phyloP scores from a whole-genome alignment of 2,113 vertebrate genomes.

The Lagopus leucura region DNA sequence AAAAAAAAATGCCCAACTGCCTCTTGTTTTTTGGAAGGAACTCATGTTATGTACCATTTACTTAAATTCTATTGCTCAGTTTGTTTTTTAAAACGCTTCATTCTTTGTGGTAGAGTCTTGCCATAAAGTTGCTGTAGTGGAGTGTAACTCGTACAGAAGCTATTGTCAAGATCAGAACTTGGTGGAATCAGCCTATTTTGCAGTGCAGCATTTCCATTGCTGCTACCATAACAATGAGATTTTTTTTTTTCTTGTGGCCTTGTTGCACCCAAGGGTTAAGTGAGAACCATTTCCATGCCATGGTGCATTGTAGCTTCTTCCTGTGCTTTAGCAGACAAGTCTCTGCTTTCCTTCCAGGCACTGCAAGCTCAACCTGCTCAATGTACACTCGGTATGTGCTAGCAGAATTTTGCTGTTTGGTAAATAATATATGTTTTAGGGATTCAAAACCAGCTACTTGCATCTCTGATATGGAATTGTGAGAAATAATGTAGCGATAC shows the following conservation, averaged over 20 bases:
- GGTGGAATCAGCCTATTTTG: neutral
- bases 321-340: neutral
- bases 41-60: neutral
- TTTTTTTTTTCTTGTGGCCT: neutral
- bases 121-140: neutral
- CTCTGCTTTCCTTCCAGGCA: neutral
- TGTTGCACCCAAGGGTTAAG: neutral
- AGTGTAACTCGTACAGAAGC: neutral
- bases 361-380: neutral
- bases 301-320: neutral
- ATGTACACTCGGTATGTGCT: fast-evolving
- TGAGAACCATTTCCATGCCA: neutral
- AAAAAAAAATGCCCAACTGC: neutral
- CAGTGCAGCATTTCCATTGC: neutral
- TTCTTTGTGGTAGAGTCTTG: neutral
- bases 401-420: neutral
- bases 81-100: neutral
- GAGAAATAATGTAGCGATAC: neutral
- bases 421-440: neutral
- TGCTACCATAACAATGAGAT: neutral
- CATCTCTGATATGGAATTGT: neutral
- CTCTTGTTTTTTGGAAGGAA: neutral
- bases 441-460: neutral
- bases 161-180: neutral
- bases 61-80: neutral